Conservation (phyloP, 2,797 vertebrate species). For the Chaetophractus vellerosus region DNA sequence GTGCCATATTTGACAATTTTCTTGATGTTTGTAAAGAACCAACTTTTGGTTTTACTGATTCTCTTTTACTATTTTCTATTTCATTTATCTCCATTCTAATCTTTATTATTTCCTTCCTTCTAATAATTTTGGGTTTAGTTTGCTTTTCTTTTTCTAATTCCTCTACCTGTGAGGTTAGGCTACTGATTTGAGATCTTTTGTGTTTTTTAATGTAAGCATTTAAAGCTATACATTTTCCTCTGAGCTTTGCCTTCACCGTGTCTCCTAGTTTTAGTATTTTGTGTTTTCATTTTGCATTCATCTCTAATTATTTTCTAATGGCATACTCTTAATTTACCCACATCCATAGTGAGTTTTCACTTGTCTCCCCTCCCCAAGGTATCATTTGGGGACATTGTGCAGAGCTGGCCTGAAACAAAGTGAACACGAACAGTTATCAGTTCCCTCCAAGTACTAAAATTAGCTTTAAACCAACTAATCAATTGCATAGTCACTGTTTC, state of each 20-base stretch:
- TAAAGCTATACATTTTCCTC: not conserved
- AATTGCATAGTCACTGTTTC: not conserved
- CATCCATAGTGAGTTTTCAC: not conserved
- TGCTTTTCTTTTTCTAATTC: not conserved
- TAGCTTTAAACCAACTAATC: not conserved
- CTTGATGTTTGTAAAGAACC: too few species aligned
- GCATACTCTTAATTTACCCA: not conserved
- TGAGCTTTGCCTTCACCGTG: not conserved
- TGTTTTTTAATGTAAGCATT: not conserved
- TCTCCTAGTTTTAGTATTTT: not conserved
- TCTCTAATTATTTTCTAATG: not conserved
- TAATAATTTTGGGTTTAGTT: not conserved
- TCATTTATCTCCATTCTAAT: not conserved
- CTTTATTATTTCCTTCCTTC: not conserved
- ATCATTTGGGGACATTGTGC: not conserved
- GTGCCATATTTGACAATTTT: too few species aligned
- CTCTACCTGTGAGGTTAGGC: too few species aligned
- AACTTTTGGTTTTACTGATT: too few species aligned
- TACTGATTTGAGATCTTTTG: too few species aligned
- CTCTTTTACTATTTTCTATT: not conserved
- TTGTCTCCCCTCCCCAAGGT: not conserved
- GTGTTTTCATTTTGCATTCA: not conserved
- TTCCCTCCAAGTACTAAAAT: not conserved
- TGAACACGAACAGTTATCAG: not conserved
- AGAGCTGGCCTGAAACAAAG: not conserved